Conservation (phyloP, 2,113 vertebrate species). For the Pelobates fuscus region DNA sequence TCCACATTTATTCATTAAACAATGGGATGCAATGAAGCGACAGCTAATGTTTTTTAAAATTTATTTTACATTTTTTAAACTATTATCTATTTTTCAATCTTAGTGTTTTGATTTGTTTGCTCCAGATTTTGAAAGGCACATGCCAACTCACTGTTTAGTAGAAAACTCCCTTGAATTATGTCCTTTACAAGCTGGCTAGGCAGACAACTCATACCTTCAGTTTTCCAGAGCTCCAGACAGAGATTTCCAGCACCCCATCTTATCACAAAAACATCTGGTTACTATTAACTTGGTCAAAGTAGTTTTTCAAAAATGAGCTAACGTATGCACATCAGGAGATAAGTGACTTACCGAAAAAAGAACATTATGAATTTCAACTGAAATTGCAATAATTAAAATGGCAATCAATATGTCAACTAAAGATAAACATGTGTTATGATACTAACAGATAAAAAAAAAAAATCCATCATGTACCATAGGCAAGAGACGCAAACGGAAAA, state of each 20-base stretch:
- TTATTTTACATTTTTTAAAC: too few relatives aligned
- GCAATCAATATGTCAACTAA: conserved; percentile 27
- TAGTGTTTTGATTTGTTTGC: too few relatives aligned
- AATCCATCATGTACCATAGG: conserved; percentile 3
- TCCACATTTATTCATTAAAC: too few relatives aligned
- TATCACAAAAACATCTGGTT: conserved; percentile 45
- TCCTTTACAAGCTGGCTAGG: conserved; percentile 15
- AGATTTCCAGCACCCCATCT: conserved; percentile 47
- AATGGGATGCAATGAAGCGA: too few relatives aligned
- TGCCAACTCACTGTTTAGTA: too few relatives aligned
- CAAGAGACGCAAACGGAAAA: background rate
- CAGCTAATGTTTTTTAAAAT: too few relatives aligned
- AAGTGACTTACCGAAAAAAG: conserved; percentile 27
- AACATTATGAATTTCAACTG: conserved; percentile 32
- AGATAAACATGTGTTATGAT: conserved; percentile 26
- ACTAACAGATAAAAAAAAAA: conserved; percentile 30
- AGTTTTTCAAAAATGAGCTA: conserved; percentile 33
- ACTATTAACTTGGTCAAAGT: conserved; percentile 30
- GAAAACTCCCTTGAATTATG: background rate
- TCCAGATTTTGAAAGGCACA: too few relatives aligned
- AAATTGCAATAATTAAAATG: conserved; percentile 19
- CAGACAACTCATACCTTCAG: conserved; percentile 35
- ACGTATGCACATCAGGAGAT: conserved; percentile 33
- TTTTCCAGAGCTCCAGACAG: conserved; percentile 26
- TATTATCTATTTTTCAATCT: too few relatives aligned